These are phyloP conservation scores for Kuschelorhynchus macadamiae DNA, from an alignment of 2,888 invertebrate genomes.

Conservation along the genomic window DNA sequence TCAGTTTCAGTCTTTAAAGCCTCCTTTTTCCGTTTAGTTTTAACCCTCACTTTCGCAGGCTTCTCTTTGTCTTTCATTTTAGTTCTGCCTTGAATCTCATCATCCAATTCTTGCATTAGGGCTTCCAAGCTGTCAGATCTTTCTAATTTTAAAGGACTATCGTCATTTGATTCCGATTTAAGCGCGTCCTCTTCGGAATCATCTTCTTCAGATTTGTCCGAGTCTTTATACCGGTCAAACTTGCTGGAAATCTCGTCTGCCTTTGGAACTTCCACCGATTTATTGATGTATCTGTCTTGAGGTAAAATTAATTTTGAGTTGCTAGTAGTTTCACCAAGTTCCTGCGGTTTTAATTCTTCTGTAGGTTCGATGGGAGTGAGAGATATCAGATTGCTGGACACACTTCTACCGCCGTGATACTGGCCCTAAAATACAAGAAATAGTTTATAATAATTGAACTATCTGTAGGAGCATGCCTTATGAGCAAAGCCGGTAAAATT, in stretches of 20 bases:
- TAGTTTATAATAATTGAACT: no score
- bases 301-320: conserved; percentile 60
- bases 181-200: conserved; percentile 64
- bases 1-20: conserved; percentile 43
- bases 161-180: conserved; percentile 49
- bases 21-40: conserved; percentile 52
- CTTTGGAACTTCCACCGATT: conserved; percentile 43
- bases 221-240: conserved; percentile 70
- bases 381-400: conserved; percentile 70
- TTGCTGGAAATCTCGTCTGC: conserved; percentile 63
- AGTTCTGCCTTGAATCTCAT: conserved; percentile 65
- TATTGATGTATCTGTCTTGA: conserved; percentile 62
- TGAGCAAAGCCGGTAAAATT: no score
- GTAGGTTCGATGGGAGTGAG: conserved; percentile 64
- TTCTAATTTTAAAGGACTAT: conserved; percentile 62
- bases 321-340: conserved; percentile 14
- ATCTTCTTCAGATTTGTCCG: conserved; percentile 68
- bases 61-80: conserved; percentile 42
- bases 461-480: no score
- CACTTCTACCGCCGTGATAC: conserved; percentile 55
- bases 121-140: conserved; percentile 71
- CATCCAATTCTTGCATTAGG: conserved; percentile 71
- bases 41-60: conserved; percentile 51
- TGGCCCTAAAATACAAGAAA: conserved; percentile 58
- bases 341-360: conserved; percentile 21